These are phyloP conservation scores for Carassius gibelio DNA, from an alignment of 2,113 vertebrate species.

Conservation along the genomic window DNA sequence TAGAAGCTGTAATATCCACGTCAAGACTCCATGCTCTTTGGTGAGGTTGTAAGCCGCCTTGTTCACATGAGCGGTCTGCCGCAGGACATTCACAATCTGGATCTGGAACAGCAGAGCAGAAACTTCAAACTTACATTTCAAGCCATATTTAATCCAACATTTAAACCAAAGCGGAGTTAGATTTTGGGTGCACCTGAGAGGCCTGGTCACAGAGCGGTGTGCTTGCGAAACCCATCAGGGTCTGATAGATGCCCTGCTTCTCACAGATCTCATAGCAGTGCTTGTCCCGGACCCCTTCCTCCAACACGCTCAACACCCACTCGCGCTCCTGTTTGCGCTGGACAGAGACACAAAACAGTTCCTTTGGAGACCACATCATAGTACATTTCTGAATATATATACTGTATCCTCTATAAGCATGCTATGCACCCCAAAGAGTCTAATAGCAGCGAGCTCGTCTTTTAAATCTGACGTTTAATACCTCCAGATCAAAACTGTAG, in stretches of 20 bases:
- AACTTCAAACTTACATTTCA: not conserved
- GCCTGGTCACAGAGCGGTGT: constrained; percentile 82
- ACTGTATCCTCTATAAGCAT: not conserved
- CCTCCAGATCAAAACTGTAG: constrained; percentile 90
- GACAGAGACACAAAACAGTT: constrained; percentile 13
- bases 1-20: constrained; percentile 82
- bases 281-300: constrained; percentile 83
- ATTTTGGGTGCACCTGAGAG: constrained; percentile 69
- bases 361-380: not conserved
- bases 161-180: too few species aligned
- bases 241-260: constrained; percentile 83
- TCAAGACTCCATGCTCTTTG: constrained; percentile 83
- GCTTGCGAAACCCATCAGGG: constrained; percentile 84
- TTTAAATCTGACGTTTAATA: constrained; percentile 60
- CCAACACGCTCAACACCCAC: constrained; percentile 85
- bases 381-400: not conserved
- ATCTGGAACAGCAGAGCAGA: constrained; percentile 66
- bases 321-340: constrained; percentile 86
- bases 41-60: constrained; percentile 86
- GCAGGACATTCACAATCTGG: constrained; percentile 83
- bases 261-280: constrained; percentile 84
- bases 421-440: not conserved
- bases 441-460: not conserved
- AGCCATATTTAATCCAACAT: not conserved
- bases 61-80: constrained; percentile 75